phyloP scores from a whole-genome alignment of 2,113 vertebrate species.

The Suncus etruscus region DNA sequence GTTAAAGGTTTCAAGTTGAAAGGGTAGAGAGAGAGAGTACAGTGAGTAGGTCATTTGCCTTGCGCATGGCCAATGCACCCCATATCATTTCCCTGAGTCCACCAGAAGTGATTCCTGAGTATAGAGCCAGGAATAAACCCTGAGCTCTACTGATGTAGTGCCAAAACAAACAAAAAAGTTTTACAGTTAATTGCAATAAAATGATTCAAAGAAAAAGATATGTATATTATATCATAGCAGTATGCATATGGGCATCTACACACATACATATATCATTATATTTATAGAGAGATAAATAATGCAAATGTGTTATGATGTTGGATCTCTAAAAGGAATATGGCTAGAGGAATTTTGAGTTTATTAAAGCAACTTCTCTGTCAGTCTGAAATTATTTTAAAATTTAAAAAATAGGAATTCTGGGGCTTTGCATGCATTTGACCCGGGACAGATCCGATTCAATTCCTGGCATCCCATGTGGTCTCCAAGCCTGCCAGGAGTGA shows the following conservation, averaged over 20 bases:
- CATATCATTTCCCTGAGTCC: no score
- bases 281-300: background rate
- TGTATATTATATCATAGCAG: background rate
- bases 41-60: no score
- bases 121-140: no score
- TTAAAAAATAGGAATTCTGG: background rate
- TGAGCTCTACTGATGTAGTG: no score
- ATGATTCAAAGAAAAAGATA: slow-evolving; percentile 27
- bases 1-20: background rate
- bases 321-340: background rate
- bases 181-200: slow-evolving; percentile 27
- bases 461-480: no score
- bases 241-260: background rate
- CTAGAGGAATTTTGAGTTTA: background rate
- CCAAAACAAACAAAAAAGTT: no score
- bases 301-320: background rate
- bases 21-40: no score
- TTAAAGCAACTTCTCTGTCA: slow-evolving; percentile 23
- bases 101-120: no score
- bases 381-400: slow-evolving; percentile 43
- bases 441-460: no score
- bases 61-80: no score
- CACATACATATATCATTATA: background rate
- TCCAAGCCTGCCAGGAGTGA: no score
- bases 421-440: no score